Percentiles rank a stretch among this genome's conserved stretches.
Conservation (phyloP, 2,113 vertebrate genomes). For the Xenopus borealis region DNA sequence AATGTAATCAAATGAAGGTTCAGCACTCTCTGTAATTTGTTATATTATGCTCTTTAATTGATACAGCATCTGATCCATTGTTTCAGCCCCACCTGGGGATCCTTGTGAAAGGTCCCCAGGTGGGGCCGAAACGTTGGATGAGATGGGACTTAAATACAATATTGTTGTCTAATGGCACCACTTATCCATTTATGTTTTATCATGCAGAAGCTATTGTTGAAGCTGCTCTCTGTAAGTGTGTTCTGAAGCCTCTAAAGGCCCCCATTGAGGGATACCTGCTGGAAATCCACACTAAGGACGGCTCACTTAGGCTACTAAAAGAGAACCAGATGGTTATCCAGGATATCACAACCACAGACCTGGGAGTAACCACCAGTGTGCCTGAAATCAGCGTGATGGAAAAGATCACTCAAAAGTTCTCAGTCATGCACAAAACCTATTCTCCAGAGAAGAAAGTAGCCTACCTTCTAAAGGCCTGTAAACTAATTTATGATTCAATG, state of each 20-base stretch:
- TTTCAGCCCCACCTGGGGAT: too few relatives aligned
- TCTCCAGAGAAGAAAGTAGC: slow-evolving; percentile 93
- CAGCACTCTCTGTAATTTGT: too few relatives aligned
- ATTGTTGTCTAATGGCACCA: too few relatives aligned
- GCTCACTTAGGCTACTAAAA: slow-evolving; percentile 75
- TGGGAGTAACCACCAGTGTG: slow-evolving; percentile 87
- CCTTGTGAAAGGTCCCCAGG: too few relatives aligned
- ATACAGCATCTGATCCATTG: too few relatives aligned
- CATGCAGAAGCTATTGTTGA: slow-evolving; percentile 82
- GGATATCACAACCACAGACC: slow-evolving; percentile 86
- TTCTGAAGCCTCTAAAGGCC: slow-evolving; percentile 88
- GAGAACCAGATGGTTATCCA: slow-evolving; percentile 85
- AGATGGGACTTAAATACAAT: too few relatives aligned
- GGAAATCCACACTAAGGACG: slow-evolving; percentile 74
- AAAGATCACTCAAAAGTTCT: slow-evolving; percentile 86
- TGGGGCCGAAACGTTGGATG: too few relatives aligned
- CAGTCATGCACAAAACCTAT: slow-evolving; percentile 82
- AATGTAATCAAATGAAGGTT: too few relatives aligned
- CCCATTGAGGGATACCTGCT: slow-evolving; percentile 76
- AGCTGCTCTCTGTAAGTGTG: slow-evolving; percentile 86
- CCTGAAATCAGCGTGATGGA: slow-evolving; percentile 84
- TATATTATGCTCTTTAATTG: too few relatives aligned
- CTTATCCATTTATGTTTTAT: too few relatives aligned
- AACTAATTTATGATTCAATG: slow-evolving; percentile 97
- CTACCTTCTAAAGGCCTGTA: slow-evolving; percentile 90